Evolutionary conservation across 2,888 invertebrate genomes (phyloP).

Genomic region (Apodemia mormo): DNA sequence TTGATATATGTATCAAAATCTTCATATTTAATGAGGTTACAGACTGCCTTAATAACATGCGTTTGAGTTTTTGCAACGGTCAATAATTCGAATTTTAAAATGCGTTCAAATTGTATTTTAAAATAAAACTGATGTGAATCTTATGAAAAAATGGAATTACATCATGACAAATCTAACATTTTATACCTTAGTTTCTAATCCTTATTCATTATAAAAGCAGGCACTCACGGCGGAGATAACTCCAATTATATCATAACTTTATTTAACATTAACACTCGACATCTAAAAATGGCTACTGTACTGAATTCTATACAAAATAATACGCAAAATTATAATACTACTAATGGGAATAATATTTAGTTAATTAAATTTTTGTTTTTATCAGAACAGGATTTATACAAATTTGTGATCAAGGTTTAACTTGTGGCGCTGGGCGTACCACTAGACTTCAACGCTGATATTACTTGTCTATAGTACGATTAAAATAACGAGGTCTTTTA

Average conservation of each 20-base stretch:
- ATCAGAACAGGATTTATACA: not conserved
- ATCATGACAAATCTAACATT: not conserved
- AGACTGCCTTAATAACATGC: too few species aligned
- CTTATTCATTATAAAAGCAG: conserved; percentile 52
- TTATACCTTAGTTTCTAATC: not conserved
- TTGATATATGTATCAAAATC: too few species aligned
- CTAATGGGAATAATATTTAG: conserved; percentile 12
- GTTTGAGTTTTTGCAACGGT: too few species aligned
- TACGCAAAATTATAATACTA: conserved; percentile 24
- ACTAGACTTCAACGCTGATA: not conserved
- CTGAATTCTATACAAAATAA: conserved; percentile 26
- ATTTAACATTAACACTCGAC: conserved; percentile 21
- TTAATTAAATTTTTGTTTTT: not conserved
- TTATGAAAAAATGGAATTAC: not conserved
- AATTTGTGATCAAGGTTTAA: conserved; percentile 17
- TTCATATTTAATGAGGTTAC: too few species aligned
- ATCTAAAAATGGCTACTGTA: conserved; percentile 29
- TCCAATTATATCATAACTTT: not conserved
- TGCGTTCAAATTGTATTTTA: too few species aligned
- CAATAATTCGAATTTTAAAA: too few species aligned
- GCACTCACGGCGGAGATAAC: conserved; percentile 59
- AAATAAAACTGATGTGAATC: too few species aligned
- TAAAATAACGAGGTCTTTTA: too few species aligned
- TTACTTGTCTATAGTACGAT: too few species aligned
- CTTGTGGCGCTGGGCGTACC: not conserved